Evolutionary conservation across 2,888 invertebrate species (phyloP).

Genomic region (Apotomis capreana): DNA sequence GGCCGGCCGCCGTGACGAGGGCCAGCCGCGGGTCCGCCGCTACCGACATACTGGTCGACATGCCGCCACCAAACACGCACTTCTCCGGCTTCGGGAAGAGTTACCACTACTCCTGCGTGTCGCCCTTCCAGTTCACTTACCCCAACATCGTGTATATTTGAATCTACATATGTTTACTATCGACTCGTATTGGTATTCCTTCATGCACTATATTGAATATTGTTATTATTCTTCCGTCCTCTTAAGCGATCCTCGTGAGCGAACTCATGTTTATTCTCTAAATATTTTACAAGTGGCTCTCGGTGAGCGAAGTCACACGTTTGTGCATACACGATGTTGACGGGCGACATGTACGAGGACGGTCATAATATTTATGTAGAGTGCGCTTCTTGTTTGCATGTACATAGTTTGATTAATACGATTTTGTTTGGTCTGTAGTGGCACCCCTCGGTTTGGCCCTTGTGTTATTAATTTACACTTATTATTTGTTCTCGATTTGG

Average conservation of each 20-base stretch:
- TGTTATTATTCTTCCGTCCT: constrained; percentile 30
- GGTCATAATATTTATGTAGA: constrained; percentile 60
- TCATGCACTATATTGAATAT: constrained; percentile 18
- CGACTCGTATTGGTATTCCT: constrained; percentile 21
- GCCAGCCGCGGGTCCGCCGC: constrained; percentile 79
- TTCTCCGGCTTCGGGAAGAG: constrained; percentile 81
- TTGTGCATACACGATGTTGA: constrained; percentile 48
- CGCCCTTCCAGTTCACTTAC: constrained; percentile 79
- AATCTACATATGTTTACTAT: constrained; percentile 44
- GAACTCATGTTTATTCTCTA: constrained; percentile 18
- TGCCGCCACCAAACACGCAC: constrained; percentile 79
- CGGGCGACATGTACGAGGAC: constrained; percentile 58
- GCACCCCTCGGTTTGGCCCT: constrained; percentile 82
- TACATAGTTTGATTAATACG: constrained; percentile 60
- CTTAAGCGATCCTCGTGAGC: constrained; percentile 10
- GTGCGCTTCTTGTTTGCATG: constrained; percentile 77
- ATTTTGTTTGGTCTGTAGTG: constrained; percentile 75
- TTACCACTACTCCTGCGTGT: constrained; percentile 82
- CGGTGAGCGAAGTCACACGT: constrained; percentile 26
- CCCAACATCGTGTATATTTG: constrained; percentile 79
- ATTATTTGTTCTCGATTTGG: constrained; percentile 54
- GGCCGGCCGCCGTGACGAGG: constrained; percentile 81
- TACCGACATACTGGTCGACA: constrained; percentile 75
- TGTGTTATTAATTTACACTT: constrained; percentile 63
- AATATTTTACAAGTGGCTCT: constrained; percentile 12